These are phyloP conservation scores for Operophtera brumata DNA, from an alignment of 2,888 invertebrate genomes.

Conservation along the genomic window DNA sequence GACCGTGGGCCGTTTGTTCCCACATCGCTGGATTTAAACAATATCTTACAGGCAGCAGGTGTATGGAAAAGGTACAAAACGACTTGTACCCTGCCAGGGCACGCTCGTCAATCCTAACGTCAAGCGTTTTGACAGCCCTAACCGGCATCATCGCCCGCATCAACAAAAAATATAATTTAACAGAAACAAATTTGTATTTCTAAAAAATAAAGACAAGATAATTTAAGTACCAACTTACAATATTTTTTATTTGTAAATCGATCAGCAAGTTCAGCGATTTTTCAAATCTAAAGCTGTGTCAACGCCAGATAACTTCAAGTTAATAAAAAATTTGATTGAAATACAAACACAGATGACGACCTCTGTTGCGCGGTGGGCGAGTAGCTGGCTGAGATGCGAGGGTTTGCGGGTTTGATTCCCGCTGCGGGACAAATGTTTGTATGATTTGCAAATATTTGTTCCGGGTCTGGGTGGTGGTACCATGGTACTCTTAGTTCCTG, in stretches of 20 bases:
- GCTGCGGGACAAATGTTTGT: too few species aligned
- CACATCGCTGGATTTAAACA: slow-evolving; percentile 51
- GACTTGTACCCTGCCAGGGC: slow-evolving; percentile 46
- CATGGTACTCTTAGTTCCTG: too few species aligned
- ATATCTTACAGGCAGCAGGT: slow-evolving; percentile 70
- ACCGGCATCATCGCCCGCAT: slow-evolving; percentile 72
- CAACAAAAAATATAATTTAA: slow-evolving; percentile 46
- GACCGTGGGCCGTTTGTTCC: slow-evolving; percentile 33
- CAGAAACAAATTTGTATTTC: slow-evolving; percentile 13
- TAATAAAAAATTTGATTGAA: too few species aligned
- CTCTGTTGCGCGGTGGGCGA: too few species aligned
- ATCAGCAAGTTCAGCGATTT: neutral
- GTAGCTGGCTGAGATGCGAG: too few species aligned
- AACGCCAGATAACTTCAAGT: too few species aligned
- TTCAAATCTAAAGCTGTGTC: too few species aligned
- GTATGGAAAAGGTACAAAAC: slow-evolving; percentile 68
- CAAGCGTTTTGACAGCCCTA: slow-evolving; percentile 76
- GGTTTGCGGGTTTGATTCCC: too few species aligned
- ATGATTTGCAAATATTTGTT: too few species aligned
- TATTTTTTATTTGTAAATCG: neutral
- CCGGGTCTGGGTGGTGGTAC: too few species aligned
- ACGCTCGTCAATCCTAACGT: slow-evolving; percentile 77
- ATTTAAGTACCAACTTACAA: neutral
- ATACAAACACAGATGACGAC: too few species aligned
- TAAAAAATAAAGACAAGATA: neutral